Base-by-base conservation (phyloP, 2,113 vertebrate genomes). In the Stigmatopora nigra region DNA sequence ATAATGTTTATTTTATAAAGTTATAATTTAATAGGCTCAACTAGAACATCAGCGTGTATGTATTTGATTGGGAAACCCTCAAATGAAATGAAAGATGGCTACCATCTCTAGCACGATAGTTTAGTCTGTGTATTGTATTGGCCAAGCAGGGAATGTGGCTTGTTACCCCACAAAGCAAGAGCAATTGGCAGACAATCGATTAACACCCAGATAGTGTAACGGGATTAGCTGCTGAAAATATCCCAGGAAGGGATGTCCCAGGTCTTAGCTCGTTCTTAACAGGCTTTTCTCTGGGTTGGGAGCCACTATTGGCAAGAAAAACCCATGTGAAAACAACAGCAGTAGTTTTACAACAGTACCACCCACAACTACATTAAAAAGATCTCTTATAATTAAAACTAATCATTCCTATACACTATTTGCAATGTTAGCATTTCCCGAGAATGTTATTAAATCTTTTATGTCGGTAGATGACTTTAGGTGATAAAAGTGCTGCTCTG, bases 161-260 rank as follows among this genome's bases (percentile, higher is more conserved):
- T 15, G 11, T 9, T 16, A 7, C n/a, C 10, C 10, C 58, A 60
- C 41, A 61, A 61, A 35, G 44, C 7, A 36, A 68, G 36, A 68
- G 62, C 57, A 41, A 31, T 70, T 61, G 66, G 77, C 61, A 70
- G 70, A 75, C 79, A 0, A 68, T 45, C 61, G 19, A 61, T 74
- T 76, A 75, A 67, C 76, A 75, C 73, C 61, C 64, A 48, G 80
- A 74, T 55, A 5, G 67, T 60, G 58, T 86, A 88, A 89, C 81
- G 35, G 84, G 90, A 90, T 91, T 88, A 89, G 63, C 48, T 62
- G 77, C 88, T 85, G 87, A 82, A 89, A 89, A 89, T 88, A 89
- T 76, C 79, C 68, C 19, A 16, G 31, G 22, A 72, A 75, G 83
- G 75, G 84, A 85, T 80, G 82, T 85, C 78, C 80, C 78, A 9